Evolutionary conservation across 2,888 invertebrate species (phyloP).

Genomic region (Epirrita christyi): DNA sequence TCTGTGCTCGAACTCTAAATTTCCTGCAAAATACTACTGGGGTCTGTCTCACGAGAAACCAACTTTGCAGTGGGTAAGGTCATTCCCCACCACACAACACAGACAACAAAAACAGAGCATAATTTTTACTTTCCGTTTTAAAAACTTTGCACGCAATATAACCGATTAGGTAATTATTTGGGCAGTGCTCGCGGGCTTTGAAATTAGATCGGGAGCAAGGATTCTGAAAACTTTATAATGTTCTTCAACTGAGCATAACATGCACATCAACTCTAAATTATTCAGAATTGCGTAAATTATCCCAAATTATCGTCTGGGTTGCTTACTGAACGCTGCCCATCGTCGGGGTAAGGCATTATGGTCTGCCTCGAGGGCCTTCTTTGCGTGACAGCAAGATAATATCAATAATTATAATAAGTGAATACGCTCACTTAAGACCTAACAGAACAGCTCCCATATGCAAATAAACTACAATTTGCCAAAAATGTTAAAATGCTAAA

Average conservation of each 20-base stretch:
- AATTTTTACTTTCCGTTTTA: conserved; percentile 13
- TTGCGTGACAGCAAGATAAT: conserved; percentile 79
- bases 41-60: conserved; percentile 11
- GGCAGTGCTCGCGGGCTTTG: conserved; percentile 53
- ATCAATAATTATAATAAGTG: conserved; percentile 70
- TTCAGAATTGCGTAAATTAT: conserved; percentile 79
- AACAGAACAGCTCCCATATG: conserved; percentile 51
- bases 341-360: conserved; percentile 61
- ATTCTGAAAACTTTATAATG: conserved; percentile 66
- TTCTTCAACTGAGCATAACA: conserved; percentile 65
- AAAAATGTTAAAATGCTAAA: conserved; percentile 34
- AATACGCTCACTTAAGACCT: conserved; percentile 58
- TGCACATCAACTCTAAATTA: conserved; percentile 74
- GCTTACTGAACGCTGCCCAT: conserved; percentile 66
- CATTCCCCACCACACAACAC: too few relatives aligned
- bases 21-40: neutral
- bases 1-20: neutral
- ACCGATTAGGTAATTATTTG: conserved; percentile 38
- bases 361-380: conserved; percentile 52
- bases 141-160: conserved; percentile 28
- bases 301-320: conserved; percentile 75
- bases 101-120: too few relatives aligned
- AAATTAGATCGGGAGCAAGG: conserved; percentile 39
- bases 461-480: conserved; percentile 52
- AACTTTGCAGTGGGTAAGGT: conserved; percentile 31